These are phyloP conservation scores for Ephydatia muelleri DNA, from an alignment of 37 sponge, comb jelly and placozoan species.

Conservation along the genomic window DNA sequence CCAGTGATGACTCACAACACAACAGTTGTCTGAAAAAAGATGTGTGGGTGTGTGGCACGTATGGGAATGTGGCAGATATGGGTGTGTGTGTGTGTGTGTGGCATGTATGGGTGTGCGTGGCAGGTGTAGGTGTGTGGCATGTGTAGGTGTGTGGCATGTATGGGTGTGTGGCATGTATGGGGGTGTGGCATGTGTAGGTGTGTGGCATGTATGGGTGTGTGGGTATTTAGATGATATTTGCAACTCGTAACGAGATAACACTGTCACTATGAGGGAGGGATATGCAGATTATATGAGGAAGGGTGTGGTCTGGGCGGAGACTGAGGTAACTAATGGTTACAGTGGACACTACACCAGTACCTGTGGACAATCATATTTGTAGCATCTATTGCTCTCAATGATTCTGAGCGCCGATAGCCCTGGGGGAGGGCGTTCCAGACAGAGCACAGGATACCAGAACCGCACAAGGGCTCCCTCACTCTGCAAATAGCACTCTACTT, in stretches of 20 bases:
- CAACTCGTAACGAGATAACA: no score
- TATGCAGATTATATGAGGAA: background rate
- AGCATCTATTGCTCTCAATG: constrained; percentile 68
- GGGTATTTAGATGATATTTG: no score
- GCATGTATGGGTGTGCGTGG: background rate
- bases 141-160: background rate
- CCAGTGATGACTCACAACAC: constrained; percentile 61
- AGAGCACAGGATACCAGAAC: constrained; percentile 93
- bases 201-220: no score
- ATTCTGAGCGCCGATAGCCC: constrained; percentile 74
- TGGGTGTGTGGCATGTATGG: background rate
- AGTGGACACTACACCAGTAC: no score
- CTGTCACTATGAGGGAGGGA: background rate
- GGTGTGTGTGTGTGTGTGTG: background rate
- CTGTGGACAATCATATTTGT: constrained; percentile 67
- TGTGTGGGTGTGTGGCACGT: no score
- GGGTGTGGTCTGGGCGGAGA: background rate
- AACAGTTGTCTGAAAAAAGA: constrained; percentile 56
- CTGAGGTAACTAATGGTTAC: background rate
- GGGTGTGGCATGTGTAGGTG: background rate
- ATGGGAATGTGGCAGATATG: background rate
- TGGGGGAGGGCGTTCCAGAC: constrained; percentile 85
- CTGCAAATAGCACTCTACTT: constrained; percentile 93
- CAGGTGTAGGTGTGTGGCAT: background rate
- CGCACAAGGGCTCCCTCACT: constrained; percentile 91